Evolutionary conservation across 2,888 invertebrate species (phyloP).

Genomic region (Amiota communis): DNA sequence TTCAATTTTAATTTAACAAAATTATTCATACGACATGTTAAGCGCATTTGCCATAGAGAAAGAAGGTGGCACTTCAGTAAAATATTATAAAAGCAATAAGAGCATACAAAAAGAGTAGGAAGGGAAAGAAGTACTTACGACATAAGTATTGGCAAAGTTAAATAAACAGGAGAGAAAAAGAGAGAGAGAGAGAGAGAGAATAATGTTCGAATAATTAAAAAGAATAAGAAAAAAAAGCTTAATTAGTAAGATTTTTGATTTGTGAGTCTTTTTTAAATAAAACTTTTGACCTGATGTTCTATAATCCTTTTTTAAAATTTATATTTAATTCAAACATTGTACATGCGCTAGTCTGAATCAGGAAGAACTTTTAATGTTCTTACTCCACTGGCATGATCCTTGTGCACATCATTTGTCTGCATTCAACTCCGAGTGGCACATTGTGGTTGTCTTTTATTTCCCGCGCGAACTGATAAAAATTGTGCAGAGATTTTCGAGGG

Average conservation of each 20-base stretch:
- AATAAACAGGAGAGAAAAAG: neutral
- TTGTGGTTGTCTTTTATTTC: no score
- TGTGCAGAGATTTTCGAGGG: no score
- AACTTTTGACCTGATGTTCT: neutral
- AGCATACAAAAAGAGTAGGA: neutral
- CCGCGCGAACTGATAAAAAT: no score
- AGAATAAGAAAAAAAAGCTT: neutral
- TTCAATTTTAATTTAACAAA: slow-evolving; percentile 14
- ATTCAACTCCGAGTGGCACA: no score
- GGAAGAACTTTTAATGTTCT: no score
- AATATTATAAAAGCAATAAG: no score
- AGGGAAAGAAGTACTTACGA: neutral
- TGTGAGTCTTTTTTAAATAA: neutral
- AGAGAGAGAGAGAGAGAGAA: neutral
- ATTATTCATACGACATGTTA: slow-evolving; percentile 46
- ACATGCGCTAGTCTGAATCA: no score
- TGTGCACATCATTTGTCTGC: no score
- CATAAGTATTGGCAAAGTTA: neutral
- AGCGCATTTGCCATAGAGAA: slow-evolving; percentile 1
- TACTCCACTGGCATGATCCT: no score
- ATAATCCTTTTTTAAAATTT: neutral
- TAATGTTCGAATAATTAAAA: neutral
- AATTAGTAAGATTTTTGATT: slow-evolving; percentile 17
- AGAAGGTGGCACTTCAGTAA: neutral
- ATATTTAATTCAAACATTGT: no score